Conservation (phyloP, 1,140 invertebrate species). For the Penaeus chinensis region DNA sequence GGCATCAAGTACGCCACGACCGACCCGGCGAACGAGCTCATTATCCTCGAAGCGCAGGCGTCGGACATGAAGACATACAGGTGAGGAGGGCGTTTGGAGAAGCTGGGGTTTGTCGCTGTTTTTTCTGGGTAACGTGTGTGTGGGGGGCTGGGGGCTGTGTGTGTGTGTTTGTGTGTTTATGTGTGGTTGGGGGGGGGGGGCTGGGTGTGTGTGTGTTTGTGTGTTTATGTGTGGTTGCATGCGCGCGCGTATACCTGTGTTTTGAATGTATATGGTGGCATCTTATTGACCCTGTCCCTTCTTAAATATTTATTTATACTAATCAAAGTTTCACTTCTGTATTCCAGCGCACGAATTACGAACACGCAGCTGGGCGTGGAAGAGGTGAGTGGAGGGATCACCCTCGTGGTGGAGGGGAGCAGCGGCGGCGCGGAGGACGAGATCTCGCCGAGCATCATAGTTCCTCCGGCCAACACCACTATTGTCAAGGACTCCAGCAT, state of each 20-base stretch:
- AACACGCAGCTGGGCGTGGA: constrained; percentile 89
- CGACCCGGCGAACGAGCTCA: constrained; percentile 77
- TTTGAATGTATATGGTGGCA: neutral
- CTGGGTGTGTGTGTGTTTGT: no score
- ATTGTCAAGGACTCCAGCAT: constrained; percentile 82
- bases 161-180: no score
- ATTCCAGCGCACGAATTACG: constrained; percentile 80
- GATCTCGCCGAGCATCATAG: constrained; percentile 84
- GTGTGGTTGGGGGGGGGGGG: no score
- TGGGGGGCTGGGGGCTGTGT: no score
- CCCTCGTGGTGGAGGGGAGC: constrained; percentile 74
- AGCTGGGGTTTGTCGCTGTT: no score
- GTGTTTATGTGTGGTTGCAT: no score
- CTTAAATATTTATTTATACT: neutral
- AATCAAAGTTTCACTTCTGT: neutral
- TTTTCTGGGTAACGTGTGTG: no score
- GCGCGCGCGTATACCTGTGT: no score
- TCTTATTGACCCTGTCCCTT: neutral
- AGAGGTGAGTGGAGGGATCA: constrained; percentile 85
- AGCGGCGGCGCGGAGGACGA: constrained; percentile 69
- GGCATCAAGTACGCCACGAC: constrained; percentile 84
- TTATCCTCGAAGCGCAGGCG: constrained; percentile 81
- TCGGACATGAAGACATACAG: constrained; percentile 81
- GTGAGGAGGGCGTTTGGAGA: constrained; percentile 67
- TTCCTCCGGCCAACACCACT: constrained; percentile 82